Evolutionary conservation across 2,888 invertebrate species (phyloP), one percentile per base, ranked within the genome.

Genomic region (Tipula unca): DNA sequence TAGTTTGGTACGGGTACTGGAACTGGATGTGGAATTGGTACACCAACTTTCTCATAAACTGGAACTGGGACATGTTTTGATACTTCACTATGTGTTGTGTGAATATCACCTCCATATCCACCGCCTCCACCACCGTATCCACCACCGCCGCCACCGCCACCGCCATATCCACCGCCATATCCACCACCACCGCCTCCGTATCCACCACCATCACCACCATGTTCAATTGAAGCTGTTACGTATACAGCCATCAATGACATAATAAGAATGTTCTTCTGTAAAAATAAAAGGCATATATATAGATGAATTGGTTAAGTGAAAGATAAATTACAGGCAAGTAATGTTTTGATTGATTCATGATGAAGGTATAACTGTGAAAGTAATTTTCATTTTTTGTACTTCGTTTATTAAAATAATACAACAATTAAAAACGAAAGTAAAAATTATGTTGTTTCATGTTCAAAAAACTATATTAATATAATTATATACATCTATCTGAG

Each of bases 21-120:
- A 29, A 95, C 93, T 0, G 95, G 94, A 88, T 95, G 95, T 0
- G 95, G 95, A 85, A 95, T 93, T n/a, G 95, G 94, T 14, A 95
- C 93, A 0, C 94, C 95, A 87, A 94, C 92, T 91, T 94, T 95
- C 91, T 95, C 94, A 87, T 94, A 92, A 86, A 95, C 94, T 4
- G 94, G 94, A 85, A 94, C 93, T 84, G 94, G 94, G 87, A 94
- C 93, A 0, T 94, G 94, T 89, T 94, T 94, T 0, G 94, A 93
- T 90, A 94, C 92, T 88, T 95, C 95, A 36, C 94, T 92, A 89
- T 94, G 94, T 10, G 94, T 93, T 84, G 91, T 91, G n/a, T 91
- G 91, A 29, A 90, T 89, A 84, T 90, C 89, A 5, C 91, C 91
- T 0, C 92, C 92, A 10, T 32, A 25, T 14, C 39, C 85, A 83